Conservation (phyloP, 2,113 vertebrate species). For the Orycteropus afer region DNA sequence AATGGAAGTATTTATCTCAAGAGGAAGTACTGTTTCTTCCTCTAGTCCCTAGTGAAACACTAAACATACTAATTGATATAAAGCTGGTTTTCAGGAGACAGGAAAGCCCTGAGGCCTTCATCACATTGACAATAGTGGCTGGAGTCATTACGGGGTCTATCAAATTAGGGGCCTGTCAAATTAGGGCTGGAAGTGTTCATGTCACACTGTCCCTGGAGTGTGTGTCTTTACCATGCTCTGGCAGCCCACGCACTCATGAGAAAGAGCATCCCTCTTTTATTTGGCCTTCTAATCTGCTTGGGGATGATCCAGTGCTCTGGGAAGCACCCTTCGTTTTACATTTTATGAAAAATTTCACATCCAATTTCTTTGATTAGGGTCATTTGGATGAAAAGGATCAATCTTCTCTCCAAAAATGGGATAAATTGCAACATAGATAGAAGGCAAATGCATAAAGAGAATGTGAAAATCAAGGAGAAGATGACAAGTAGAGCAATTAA, state of each 20-base stretch:
- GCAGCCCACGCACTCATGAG: rapidly evolving
- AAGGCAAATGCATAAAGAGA: neutral
- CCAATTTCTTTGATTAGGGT: slow-evolving; percentile 21
- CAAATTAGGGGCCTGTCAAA: slow-evolving; percentile 35
- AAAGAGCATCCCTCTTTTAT: neutral
- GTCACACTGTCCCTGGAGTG: neutral
- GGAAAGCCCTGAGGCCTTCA: slow-evolving; percentile 67
- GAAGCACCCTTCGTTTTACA: neutral
- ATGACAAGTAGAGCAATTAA: neutral
- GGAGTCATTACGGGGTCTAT: neutral
- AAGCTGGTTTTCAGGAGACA: slow-evolving; percentile 65
- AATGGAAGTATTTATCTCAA: slow-evolving; percentile 72
- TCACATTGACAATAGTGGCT: slow-evolving; percentile 28
- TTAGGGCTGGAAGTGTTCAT: neutral
- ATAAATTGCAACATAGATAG: neutral
- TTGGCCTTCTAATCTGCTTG: neutral
- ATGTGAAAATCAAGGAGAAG: neutral
- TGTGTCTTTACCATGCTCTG: neutral
- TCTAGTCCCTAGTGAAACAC: neutral
- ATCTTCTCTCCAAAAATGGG: neutral
- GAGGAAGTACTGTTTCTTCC: slow-evolving; percentile 5
- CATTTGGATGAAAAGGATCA: neutral
- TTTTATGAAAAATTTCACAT: neutral
- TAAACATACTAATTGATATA: slow-evolving; percentile 63
- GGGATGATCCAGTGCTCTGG: neutral